Conservation (phyloP, 2,888 invertebrate species). For the Sipha maydis region DNA sequence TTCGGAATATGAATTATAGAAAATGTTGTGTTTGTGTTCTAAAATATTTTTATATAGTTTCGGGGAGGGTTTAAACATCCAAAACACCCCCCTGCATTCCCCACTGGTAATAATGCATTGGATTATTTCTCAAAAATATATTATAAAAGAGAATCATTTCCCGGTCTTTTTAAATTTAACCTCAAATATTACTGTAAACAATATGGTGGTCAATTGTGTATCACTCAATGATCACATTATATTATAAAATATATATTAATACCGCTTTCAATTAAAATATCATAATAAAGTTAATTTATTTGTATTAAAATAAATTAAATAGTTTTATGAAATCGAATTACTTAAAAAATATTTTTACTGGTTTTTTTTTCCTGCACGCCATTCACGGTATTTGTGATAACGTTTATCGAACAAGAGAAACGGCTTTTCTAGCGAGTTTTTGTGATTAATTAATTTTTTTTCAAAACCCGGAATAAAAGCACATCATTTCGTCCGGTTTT, state of each 20-base stretch:
- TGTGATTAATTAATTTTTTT: constrained; percentile 38
- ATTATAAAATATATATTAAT: neutral
- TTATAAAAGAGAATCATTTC: neutral
- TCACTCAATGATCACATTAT: neutral
- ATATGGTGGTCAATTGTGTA: neutral
- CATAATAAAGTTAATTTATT: neutral
- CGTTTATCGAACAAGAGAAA: constrained; percentile 51
- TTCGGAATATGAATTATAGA: too few species aligned
- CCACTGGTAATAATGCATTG: too few species aligned
- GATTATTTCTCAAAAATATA: neutral
- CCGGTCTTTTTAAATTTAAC: constrained; percentile 36
- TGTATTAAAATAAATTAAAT: neutral
- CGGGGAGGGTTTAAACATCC: too few species aligned
- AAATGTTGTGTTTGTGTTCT: too few species aligned
- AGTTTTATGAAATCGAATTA: constrained; percentile 10
- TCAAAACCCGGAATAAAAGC: neutral
- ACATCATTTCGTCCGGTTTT: neutral
- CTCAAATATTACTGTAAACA: constrained; percentile 32
- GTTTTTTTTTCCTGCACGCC: constrained; percentile 18
- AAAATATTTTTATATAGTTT: too few species aligned
- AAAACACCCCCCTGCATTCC: too few species aligned
- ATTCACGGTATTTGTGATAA: constrained; percentile 29
- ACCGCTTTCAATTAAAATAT: neutral
- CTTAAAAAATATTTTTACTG: neutral
- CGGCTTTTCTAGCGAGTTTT: constrained; percentile 36